A percentile compares a stretch with the other conserved stretches of the same genome.
Conservation (phyloP, 2,888 invertebrate genomes). For the Hydriomena furcata region DNA sequence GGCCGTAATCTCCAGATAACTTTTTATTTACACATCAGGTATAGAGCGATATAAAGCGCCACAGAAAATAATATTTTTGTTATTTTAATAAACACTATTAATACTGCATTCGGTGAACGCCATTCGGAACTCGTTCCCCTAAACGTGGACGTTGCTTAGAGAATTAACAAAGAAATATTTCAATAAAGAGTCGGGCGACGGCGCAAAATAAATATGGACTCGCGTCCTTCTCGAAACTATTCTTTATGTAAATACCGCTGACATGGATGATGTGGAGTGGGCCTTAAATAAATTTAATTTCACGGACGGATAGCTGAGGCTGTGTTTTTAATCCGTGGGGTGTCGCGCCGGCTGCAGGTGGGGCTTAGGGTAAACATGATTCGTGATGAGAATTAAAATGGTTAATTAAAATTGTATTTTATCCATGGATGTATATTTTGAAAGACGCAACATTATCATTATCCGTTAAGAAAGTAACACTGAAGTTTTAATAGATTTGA, state of each 20-base stretch:
- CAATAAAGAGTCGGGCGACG: constrained; percentile 71
- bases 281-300: constrained; percentile 81
- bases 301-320: constrained; percentile 58
- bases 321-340: constrained; percentile 67
- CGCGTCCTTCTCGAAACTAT: constrained; percentile 74
- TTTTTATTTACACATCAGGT: constrained; percentile 50
- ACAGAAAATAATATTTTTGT: constrained; percentile 54
- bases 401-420: constrained; percentile 54
- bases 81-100: constrained; percentile 78
- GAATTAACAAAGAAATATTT: constrained; percentile 82
- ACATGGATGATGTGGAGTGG: constrained; percentile 71
- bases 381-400: constrained; percentile 57
- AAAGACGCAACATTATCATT: constrained; percentile 4
- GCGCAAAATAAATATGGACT: constrained; percentile 75
- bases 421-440: constrained; percentile 15
- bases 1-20: constrained; percentile 50
- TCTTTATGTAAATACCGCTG: constrained; percentile 77
- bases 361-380: constrained; percentile 51
- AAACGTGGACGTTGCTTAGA: constrained; percentile 64
- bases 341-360: constrained; percentile 60
- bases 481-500: constrained; percentile 25
- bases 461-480: constrained; percentile 1
- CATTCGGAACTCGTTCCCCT: constrained; percentile 64
- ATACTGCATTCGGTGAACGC: constrained; percentile 62
- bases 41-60: constrained; percentile 49